Base-by-base conservation (phyloP, 2,113 vertebrate species). In the Stomatorhinus ivindoensis region DNA sequence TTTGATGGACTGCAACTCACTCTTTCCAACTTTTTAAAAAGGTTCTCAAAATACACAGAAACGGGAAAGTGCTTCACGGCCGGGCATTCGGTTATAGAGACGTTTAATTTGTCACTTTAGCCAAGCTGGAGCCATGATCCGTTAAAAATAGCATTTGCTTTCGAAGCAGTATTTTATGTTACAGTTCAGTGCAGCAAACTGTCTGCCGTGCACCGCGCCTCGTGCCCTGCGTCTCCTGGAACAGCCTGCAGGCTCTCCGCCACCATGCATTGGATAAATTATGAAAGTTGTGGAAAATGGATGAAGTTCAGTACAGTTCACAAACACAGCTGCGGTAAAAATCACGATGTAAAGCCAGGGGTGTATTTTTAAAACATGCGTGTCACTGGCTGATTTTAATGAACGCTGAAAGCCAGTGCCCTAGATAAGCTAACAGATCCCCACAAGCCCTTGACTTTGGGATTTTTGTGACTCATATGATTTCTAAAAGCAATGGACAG, bases 11-110 rank as follows among this genome's bases (percentile, higher is more conserved):
- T 65, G 61, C n/a, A 83, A 84, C 24, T 89, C 51, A 84, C 19
- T 80, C 39, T 35, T 58, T 83, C 31, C 73, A 82, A 50, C 88
- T 24, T 53, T 53, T 69, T 69, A 69, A 83, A 80, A 44, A 39
- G 9, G 50, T 24, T 24, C 88, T 89, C 39, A 89, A 89, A 89
- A 47, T 76, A 89, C 17, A 46, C 76, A 84, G 51, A 51, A 82
- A 80, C 24, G 13, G 47, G 9, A 27, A 80, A 48, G 8, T 31
- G 15, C 35, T 53, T 73, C 61, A 50, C 1, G 44, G 87, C 61
- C 21, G 85, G 27, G 85, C 47, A 51, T 46, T 19, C 2, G 8
- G 27, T 21, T 73, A 50, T 47, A 89, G 31, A 50, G 73, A 83
- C 31, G 17, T 51, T 48, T 73, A 89, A n/a, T 50, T 19, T 53